These are phyloP conservation scores for Drosophila virilis DNA, from an alignment of 1,140 invertebrate species.

Conservation along the genomic window DNA sequence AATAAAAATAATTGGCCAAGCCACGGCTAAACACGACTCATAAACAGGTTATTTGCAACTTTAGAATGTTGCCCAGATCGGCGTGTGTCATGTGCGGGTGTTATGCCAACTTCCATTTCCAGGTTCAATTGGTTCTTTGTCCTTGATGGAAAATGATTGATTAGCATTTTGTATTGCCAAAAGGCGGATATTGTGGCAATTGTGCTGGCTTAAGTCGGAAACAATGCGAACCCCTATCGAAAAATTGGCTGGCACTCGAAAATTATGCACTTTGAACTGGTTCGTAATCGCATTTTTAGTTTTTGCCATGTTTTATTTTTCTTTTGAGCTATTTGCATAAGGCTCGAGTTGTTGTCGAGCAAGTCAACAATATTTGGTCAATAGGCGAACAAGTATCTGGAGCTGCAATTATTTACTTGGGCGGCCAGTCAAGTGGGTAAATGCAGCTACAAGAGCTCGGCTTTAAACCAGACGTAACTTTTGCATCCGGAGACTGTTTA, in stretches of 20 bases:
- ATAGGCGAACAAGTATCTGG: conserved; percentile 32
- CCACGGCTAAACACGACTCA: conserved; percentile 29
- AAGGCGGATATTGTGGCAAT: conserved; percentile 41
- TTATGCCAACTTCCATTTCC: conserved; percentile 30
- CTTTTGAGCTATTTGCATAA: conserved; percentile 21
- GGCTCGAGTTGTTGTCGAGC: conserved; percentile 9
- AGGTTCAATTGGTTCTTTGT: conserved; percentile 26
- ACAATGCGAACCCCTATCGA: conserved; percentile 2
- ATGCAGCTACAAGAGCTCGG: too few relatives aligned
- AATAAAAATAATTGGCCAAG: conserved; percentile 28
- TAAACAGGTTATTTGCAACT: conserved; percentile 48
- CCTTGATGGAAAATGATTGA: conserved; percentile 47
- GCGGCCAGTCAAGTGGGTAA: conserved; percentile 9
- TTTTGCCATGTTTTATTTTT: conserved; percentile 4
- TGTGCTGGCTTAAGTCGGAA: conserved; percentile 13
- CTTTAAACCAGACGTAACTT: not conserved
- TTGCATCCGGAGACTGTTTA: not conserved
- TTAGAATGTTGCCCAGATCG: conserved; percentile 42
- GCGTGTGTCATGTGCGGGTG: conserved; percentile 37
- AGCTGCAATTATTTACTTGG: not conserved
- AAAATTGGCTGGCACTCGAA: conserved; percentile 4
- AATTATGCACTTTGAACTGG: conserved; percentile 32
- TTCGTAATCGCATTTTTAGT: conserved; percentile 21
- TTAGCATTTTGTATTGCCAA: conserved; percentile 28
- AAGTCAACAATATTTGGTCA: conserved; percentile 33